Base-by-base conservation (phyloP, 2,888 invertebrate species). In the Lordiphosa fenestrarum region DNA sequence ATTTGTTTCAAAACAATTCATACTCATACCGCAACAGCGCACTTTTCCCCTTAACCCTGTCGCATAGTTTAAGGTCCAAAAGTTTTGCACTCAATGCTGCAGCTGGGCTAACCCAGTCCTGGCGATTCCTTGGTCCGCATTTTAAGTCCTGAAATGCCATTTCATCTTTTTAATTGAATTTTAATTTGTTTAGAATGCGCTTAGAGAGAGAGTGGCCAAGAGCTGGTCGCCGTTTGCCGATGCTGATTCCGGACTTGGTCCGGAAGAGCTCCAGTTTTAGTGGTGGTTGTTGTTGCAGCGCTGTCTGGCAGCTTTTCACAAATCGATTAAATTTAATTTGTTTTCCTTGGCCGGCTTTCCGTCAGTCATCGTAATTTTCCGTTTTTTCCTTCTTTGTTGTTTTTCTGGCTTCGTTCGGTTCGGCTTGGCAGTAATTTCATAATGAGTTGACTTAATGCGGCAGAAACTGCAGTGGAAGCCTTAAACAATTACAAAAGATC, bases 131-230 rank as follows among this genome's bases (percentile, higher is more conserved):
- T 56, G 49, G 60, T 55, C 55, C 55, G 36, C 65, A 58, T 60
- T 60, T 68, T 74, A 67, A 76, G 76, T 66, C 53, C 53, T 80
- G 76, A 86, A 86, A 81, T 85, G 86, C 66, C 85, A 86, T 86
- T 87, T 87, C 87, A 87, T 87, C 85, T 84, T 87, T 87, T 86
- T 86, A 87, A 87, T 87, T 87, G 86, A 87, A 87, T 86, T 86
- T 85, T 87, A 87, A 87, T 87, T 87, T 86, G 86, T 85, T 86
- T 83, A 82, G 86, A 85, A 83, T 80, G 83, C 86, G 84, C 80
- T 84, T 83, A 67, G 72, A 74, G 65, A 50, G 30, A 13, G 13
- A 19, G 38, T 55, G 46, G 51, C 35, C 30, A 39, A 23, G 38
- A 36, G 41, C 21, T 53, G 47, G 53, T 36, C 30, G 7, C 19